Base-by-base conservation (phyloP, 2,113 vertebrate species). In the Reinhardtius hippoglossoides region DNA sequence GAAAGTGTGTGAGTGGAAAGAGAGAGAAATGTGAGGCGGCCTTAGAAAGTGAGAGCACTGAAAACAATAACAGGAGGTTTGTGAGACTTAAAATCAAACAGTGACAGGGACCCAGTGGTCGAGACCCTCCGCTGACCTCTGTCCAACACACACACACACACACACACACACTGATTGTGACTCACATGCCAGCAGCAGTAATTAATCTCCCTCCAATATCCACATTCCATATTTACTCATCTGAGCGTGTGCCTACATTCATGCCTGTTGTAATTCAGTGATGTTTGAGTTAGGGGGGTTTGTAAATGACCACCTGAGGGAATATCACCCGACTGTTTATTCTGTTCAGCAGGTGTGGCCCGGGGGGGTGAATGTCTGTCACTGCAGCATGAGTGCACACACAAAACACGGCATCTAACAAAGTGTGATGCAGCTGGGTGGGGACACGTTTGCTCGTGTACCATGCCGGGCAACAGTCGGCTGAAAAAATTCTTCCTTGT, bases 21-120 rank as follows among this genome's bases (percentile, higher is more conserved):
- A 84, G 81, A 23, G 52, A 23, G 50, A 73, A 80, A 86, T 57
- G 78, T 71, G 80, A 44, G 65, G 62, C 20, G 9, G 68, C 65
- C 67, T 76, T 63, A 84, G 78, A 79, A 81, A 83, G 68, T 64
- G 57, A 84, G 90, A 80, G 89, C 80, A 84, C 87, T 69, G 78
- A 88, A 89, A 88, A 94, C 91, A 93, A 92, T 86, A 89, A 88
- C 74, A 87, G 85, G 83, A 94, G 90, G 82, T 88, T 65, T 82
- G 79, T 61, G 74, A 71, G 85, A 75, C 84, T 82, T 40, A 13
- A n/a, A 82, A 42, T 63, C 88, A 88, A 91, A 83, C 76, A 35
- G 78, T 76, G 78, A 91, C 86, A 81, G 71, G 37, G 76, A 84
- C 67, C 69, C 35, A 16, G 35, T 16, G 5, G 74, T 84, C 74